phyloP scores from a whole-genome alignment of 1,140 invertebrate genomes.

The Calephelis nemesis region DNA sequence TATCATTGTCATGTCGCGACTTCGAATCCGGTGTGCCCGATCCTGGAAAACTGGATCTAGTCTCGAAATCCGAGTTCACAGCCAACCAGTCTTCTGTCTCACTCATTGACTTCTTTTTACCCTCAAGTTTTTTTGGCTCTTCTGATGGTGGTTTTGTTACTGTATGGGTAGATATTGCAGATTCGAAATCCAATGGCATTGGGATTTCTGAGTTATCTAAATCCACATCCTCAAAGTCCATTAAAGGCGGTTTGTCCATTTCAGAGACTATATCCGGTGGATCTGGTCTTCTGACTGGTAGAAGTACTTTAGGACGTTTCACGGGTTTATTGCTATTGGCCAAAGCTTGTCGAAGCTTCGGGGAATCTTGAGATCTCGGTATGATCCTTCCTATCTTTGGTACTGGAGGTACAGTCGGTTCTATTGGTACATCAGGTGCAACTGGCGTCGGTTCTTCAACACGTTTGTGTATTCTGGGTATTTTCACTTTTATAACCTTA shows the following conservation, averaged over 20 bases:
- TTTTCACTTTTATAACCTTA: conserved; percentile 56
- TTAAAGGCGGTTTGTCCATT: conserved; percentile 27
- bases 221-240: conserved; percentile 23
- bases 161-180: conserved; percentile 60
- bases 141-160: conserved; percentile 45
- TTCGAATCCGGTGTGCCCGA: conserved; percentile 63
- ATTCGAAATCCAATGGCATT: conserved; percentile 52
- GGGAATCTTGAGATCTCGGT: conserved; percentile 55
- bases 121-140: conserved; percentile 27
- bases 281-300: conserved; percentile 56
- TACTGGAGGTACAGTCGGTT: conserved; percentile 4
- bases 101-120: conserved; percentile 40
- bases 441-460: conserved; percentile 42
- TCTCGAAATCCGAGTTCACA: conserved; percentile 59
- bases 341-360: conserved; percentile 61
- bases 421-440: neutral
- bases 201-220: conserved; percentile 10
- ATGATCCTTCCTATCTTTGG: conserved; percentile 32
- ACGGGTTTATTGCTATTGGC: conserved; percentile 44
- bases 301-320: conserved; percentile 57
- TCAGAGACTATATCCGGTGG: conserved; percentile 31
- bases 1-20: conserved; percentile 35
- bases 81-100: conserved; percentile 61
- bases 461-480: conserved; percentile 43
- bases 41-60: conserved; percentile 58